Evolutionary conservation across 2,797 vertebrate species (phyloP).

Genomic region (Premnoplex brunnescens): DNA sequence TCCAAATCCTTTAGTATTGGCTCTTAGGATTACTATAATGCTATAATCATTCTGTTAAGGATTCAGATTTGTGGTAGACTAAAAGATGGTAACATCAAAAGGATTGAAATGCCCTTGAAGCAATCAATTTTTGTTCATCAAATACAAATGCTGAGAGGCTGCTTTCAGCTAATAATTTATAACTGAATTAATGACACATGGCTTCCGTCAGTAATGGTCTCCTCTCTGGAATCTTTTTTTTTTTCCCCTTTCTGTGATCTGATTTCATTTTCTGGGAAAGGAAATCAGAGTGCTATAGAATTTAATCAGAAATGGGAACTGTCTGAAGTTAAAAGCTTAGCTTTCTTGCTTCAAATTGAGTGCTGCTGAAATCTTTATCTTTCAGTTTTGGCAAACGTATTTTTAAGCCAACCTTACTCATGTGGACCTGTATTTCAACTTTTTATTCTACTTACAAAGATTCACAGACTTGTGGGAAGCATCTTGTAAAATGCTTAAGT

Average conservation of each 20-base stretch:
- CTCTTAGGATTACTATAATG: conserved; percentile 91
- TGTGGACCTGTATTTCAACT: neutral
- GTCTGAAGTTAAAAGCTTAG: conserved; percentile 52
- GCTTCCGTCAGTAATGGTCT: conserved; percentile 69
- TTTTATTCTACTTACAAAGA: neutral
- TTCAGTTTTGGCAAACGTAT: conserved; percentile 4
- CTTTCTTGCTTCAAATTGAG: conserved; percentile 39
- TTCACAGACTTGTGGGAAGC: neutral
- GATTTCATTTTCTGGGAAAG: conserved; percentile 75
- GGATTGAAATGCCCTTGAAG: conserved; percentile 88
- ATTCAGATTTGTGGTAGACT: conserved; percentile 82
- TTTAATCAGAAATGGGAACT: conserved; percentile 65
- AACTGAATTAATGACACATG: conserved; percentile 83
- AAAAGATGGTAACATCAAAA: conserved; percentile 87
- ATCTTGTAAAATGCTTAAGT: neutral
- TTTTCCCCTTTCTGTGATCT: conserved; percentile 67
- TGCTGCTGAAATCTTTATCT: conserved; percentile 33
- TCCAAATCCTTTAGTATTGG: conserved; percentile 87
- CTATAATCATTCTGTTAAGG: conserved; percentile 83
- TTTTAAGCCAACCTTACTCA: neutral
- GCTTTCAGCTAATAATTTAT: conserved; percentile 83
- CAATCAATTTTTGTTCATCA: conserved; percentile 86
- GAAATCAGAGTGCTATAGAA: conserved; percentile 66
- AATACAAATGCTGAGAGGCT: conserved; percentile 82
- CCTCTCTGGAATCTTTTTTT: conserved; percentile 64